Evolutionary conservation across 1,140 invertebrate species (phyloP).

Genomic region (Penaeus japonicus): DNA sequence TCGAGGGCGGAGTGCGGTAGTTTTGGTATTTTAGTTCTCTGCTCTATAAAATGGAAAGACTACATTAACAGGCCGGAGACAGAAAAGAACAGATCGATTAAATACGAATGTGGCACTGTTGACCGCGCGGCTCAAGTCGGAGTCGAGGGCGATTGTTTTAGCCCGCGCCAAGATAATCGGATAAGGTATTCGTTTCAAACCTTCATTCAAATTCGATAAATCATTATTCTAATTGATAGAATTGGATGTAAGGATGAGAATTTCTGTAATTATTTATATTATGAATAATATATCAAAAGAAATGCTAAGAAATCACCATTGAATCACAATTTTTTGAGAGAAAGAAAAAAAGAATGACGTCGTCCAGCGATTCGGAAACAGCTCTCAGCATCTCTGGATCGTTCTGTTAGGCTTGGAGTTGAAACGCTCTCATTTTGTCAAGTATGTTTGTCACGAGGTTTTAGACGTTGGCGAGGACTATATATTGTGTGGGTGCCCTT

Average conservation of each 20-base stretch:
- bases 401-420: conserved; percentile 3
- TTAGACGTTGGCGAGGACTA: background rate
- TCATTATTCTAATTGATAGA: too few species aligned
- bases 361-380: background rate
- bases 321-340: too few species aligned
- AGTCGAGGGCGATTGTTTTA: conserved; percentile 45
- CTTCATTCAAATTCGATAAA: background rate
- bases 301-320: too few species aligned
- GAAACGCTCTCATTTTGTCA: conserved; percentile 39
- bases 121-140: conserved; percentile 29
- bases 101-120: conserved; percentile 40
- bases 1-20: too few species aligned
- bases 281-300: too few species aligned
- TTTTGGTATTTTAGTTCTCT: too few species aligned
- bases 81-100: conserved; percentile 36
- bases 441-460: conserved; percentile 35
- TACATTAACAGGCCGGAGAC: background rate
- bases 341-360: too few species aligned
- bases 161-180: conserved; percentile 40
- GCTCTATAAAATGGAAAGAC: too few species aligned
- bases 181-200: conserved; percentile 19
- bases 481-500: background rate
- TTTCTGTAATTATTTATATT: too few species aligned
- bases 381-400: background rate
- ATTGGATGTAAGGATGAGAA: too few species aligned